phyloP scores from a whole-genome alignment of 2,113 vertebrate species.

The Urocynchramus pylzowi region DNA sequence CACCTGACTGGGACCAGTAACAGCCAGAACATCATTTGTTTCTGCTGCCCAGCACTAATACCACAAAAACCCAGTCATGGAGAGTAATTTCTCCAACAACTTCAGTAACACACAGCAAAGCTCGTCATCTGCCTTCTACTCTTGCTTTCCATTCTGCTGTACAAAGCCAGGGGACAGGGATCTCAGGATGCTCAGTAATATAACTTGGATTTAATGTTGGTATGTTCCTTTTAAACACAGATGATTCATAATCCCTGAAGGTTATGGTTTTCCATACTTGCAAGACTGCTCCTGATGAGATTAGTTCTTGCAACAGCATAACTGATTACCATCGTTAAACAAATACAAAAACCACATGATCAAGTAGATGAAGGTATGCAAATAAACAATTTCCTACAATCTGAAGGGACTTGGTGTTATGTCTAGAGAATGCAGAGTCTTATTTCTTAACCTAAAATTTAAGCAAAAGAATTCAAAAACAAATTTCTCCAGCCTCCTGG shows the following conservation, averaged over 20 bases:
- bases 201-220: neutral
- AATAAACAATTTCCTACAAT: neutral
- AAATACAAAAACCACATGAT: neutral
- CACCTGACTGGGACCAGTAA: neutral
- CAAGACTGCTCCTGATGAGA: neutral
- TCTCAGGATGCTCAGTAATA: neutral
- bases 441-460: neutral
- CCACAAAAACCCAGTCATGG: neutral
- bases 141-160: neutral
- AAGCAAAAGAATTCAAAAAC: neutral
- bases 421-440: neutral
- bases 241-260: slow-evolving; percentile 15
- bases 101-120: neutral
- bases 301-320: neutral
- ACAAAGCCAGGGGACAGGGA: neutral
- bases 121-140: neutral
- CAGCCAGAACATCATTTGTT: neutral
- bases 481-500: neutral
- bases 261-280: neutral
- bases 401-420: neutral
- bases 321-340: neutral
- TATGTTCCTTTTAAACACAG: neutral
- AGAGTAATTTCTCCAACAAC: neutral
- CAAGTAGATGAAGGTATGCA: neutral
- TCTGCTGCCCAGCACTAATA: neutral